These are phyloP conservation scores for Lycorma delicatula DNA, from an alignment of 1,140 invertebrate species.

Conservation along the genomic window DNA sequence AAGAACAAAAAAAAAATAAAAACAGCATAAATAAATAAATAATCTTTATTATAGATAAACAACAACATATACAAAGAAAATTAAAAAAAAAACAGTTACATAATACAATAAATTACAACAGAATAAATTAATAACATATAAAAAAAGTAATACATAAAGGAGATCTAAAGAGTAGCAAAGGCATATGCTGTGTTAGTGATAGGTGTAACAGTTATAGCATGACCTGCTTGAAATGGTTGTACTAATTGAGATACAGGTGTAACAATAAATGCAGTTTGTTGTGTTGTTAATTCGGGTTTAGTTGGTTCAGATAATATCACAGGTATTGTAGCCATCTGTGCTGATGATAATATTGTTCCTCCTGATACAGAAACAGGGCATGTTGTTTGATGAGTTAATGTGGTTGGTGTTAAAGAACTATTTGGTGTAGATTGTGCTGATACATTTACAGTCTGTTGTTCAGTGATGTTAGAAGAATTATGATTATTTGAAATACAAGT, in stretches of 20 bases:
- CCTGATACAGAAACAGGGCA: conserved; percentile 36
- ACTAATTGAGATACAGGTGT: conserved; percentile 51
- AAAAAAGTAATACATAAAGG: too few species aligned
- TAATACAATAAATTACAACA: too few species aligned
- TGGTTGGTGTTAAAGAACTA: conserved; percentile 46
- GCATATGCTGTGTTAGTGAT: conserved; percentile 8
- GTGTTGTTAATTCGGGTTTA: conserved; percentile 30
- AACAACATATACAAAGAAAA: too few species aligned
- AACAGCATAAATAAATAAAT: too few species aligned
- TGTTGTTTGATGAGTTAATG: conserved; percentile 39
- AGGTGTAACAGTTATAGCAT: conserved; percentile 5
- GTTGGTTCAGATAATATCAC: conserved; percentile 24
- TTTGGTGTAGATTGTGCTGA: conserved; percentile 25
- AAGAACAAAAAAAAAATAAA: too few species aligned
- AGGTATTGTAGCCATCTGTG: conserved; percentile 33
- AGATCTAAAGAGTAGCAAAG: too few species aligned
- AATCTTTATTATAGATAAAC: too few species aligned
- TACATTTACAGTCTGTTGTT: not conserved
- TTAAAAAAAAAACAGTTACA: too few species aligned
- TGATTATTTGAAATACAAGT: not conserved
- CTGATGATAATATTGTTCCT: conserved; percentile 37
- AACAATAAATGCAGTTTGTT: conserved; percentile 48
- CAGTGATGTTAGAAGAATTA: not conserved
- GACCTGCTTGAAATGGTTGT: conserved; percentile 40
- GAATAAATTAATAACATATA: too few species aligned